Evolutionary conservation across 2,888 invertebrate genomes (phyloP).

Genomic region (Euphydryas editha): DNA sequence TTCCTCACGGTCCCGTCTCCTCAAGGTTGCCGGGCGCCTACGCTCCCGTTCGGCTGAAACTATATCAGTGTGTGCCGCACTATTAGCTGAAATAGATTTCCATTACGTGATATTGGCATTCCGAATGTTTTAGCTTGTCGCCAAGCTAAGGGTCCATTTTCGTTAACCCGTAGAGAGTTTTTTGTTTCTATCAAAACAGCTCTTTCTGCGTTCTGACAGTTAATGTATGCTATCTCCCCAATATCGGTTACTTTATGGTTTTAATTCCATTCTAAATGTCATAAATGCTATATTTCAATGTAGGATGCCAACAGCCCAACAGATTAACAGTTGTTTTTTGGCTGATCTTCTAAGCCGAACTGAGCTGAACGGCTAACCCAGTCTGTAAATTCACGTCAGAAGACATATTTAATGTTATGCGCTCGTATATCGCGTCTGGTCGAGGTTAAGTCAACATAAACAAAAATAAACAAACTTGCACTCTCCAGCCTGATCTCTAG

Average conservation of each 20-base stretch:
- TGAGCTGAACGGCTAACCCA: conserved; percentile 39
- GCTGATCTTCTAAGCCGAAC: conserved; percentile 45
- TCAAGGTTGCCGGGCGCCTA: conserved; percentile 80
- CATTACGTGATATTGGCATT: conserved; percentile 73
- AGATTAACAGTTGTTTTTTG: conserved; percentile 57
- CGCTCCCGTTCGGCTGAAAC: conserved; percentile 76
- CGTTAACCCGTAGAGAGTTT: conserved; percentile 11
- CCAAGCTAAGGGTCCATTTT: conserved; percentile 13
- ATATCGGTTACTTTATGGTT: not conserved
- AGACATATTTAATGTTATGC: conserved; percentile 29
- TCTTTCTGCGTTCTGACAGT: conserved; percentile 51
- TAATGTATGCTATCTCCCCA: conserved; percentile 53
- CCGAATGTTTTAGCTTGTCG: conserved; percentile 68
- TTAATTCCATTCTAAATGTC: conserved; percentile 51
- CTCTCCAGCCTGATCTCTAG: conserved; percentile 15
- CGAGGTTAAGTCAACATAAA: conserved; percentile 49
- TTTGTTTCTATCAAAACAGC: conserved; percentile 23
- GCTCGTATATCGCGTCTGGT: conserved; percentile 25
- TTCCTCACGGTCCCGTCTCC: conserved; percentile 71
- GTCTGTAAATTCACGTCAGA: conserved; percentile 22
- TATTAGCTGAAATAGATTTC: conserved; percentile 75
- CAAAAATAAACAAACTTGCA: conserved; percentile 43
- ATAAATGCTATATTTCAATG: conserved; percentile 67
- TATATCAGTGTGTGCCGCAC: conserved; percentile 68
- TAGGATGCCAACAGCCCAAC: conserved; percentile 50